Percentiles rank a stretch among this genome's conserved stretches.
These are phyloP conservation scores for Campoplex nolae DNA, from an alignment of 2,888 invertebrate genomes.

Conservation along the genomic window DNA sequence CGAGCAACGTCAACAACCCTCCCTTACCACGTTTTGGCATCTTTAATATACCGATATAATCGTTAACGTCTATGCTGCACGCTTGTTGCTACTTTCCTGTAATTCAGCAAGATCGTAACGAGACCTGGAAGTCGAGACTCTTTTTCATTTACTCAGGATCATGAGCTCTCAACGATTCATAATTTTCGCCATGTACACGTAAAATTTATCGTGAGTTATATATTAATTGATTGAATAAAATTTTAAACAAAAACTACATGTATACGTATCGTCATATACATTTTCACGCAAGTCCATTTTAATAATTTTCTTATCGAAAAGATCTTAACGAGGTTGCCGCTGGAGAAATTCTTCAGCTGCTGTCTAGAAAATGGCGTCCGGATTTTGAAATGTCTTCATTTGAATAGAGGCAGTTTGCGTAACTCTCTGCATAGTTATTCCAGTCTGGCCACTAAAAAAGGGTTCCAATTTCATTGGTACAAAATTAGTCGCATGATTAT, in stretches of 20 bases:
- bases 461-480: not conserved
- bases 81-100: constrained; percentile 49
- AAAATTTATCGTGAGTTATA: constrained; percentile 10
- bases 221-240: constrained; percentile 6
- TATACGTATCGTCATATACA: not conserved
- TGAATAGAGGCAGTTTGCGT: not conserved
- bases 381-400: not conserved
- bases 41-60: constrained; percentile 50
- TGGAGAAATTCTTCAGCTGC: constrained; percentile 31
- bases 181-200: constrained; percentile 4
- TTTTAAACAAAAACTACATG: not conserved
- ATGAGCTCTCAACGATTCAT: constrained; percentile 31
- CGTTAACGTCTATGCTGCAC: constrained; percentile 53
- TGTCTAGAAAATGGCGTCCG: not conserved
- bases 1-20: constrained; percentile 55
- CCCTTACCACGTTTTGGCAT: constrained; percentile 4
- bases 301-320: constrained; percentile 39
- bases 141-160: constrained; percentile 52
- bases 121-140: constrained; percentile 62
- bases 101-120: constrained; percentile 60
- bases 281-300: not conserved
- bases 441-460: not conserved
- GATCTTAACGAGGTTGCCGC: constrained; percentile 29
- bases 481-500: not conserved
- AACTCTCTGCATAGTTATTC: not conserved